Base-by-base conservation (phyloP, 2,113 vertebrate genomes). In the Platycercus adscitus region DNA sequence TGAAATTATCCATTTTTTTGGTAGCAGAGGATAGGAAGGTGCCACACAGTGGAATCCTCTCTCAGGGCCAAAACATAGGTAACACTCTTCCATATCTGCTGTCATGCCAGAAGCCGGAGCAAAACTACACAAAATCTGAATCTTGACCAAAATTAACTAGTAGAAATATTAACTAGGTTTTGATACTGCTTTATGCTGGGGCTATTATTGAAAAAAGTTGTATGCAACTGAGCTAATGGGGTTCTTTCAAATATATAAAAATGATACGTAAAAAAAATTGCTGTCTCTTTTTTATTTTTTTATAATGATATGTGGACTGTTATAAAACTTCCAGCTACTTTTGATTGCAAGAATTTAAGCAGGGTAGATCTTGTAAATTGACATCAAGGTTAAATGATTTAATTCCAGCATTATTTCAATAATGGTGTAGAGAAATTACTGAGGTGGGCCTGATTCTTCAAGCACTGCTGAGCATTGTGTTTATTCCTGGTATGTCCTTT, bases 111-210 rank as follows among this genome's bases (percentile, higher is more conserved):
- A 81, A 91, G 17, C 24, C 84, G 72, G 17, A 23, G 31, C 7
- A 92, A 88, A 71, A 44, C 56, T 49, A 84, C 13, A 15, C 44
- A 93, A 94, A 88, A 83, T 71, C 50, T 81, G 66, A 41, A 88
- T 3, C 15, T 49, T 73, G 23, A 8, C 4, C 82, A 80, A 86
- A 96, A 66, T 77, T 77, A 89, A 91, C 73, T 35, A 39, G 39
- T 37, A 82, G n/a, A 88, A 80, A 26, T 50, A 50, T 65, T 89
- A 78, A 33, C 7, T 87, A 26, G 65, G 20, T 56, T 94, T 91
- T 76, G 19, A 86, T 95, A 96, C 81, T 96, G 88, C 90, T 96
- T 93, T 92, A 31, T 69, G 33, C 7, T 88, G 47, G 73, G 29
- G 43, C 43, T 79, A 37, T 96, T 96, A 88, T 69, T 96, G 92